phyloP scores from a whole-genome alignment of 2,113 vertebrate genomes.

The Lagenorhynchus albirostris region DNA sequence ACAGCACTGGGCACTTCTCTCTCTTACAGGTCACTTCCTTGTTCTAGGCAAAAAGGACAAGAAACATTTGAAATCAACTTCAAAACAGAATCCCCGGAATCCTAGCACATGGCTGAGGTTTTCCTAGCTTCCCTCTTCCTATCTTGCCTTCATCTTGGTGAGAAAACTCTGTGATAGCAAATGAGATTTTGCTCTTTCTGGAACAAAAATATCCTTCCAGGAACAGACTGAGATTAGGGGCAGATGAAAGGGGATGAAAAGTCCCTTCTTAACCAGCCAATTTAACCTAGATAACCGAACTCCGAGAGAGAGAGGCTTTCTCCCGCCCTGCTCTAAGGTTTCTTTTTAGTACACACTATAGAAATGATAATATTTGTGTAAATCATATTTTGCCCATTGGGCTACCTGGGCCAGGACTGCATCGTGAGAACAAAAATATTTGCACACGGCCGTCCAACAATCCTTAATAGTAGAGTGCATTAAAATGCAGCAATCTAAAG shows the following conservation, averaged over 20 bases:
- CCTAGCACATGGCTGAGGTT: background rate
- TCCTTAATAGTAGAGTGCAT: slow-evolving; percentile 51
- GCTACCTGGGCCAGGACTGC: slow-evolving; percentile 72
- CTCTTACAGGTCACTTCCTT: slow-evolving; percentile 97
- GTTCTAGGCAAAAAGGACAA: slow-evolving; percentile 83
- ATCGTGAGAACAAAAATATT: slow-evolving; percentile 78
- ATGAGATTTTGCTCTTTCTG: background rate
- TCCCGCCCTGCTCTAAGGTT: slow-evolving; percentile 19
- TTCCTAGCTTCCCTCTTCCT: background rate
- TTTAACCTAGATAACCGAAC: slow-evolving; percentile 31
- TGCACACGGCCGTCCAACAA: slow-evolving; percentile 58
- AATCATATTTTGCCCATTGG: slow-evolving; percentile 66
- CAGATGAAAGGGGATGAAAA: background rate
- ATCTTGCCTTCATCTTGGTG: background rate
- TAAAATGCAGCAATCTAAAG: slow-evolving; percentile 65
- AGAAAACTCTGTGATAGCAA: background rate
- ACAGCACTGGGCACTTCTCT: slow-evolving; percentile 93
- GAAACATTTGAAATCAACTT: slow-evolving; percentile 35
- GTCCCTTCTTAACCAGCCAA: background rate
- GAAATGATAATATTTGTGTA: slow-evolving; percentile 77
- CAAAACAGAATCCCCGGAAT: background rate
- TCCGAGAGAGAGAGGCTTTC: background rate
- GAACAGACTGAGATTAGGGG: background rate
- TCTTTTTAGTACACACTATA: slow-evolving; percentile 52
- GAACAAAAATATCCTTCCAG: background rate